Evolutionary conservation across 2,888 invertebrate species (phyloP), one percentile per base, ranked within the genome.

Genomic region (Andrena dorsata): DNA sequence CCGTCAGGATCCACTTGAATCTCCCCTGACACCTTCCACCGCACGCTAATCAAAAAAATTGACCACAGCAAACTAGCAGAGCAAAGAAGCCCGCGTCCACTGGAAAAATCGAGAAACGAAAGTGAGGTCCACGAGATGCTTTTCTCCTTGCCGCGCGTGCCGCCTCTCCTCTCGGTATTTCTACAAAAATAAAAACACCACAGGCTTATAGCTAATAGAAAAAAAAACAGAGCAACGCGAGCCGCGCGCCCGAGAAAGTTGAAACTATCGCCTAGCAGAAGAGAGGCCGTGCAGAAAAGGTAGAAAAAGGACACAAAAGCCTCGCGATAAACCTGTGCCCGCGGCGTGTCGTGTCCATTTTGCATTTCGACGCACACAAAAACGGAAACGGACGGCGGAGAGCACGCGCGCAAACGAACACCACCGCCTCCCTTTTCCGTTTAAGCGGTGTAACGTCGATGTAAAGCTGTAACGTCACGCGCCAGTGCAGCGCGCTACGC

Each of bases 391-490:
- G 69, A 61, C 65, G 69, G 23, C 20, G 30, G 49, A 41, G 75
- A 66, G 51, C n/a, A 49, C 13, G 32, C 61, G 61, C 20, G 32
- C 66, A 60, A 30, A 49, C 61, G 51, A 32, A 41, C 49, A 53
- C 51, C 26, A 26, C 66, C 76, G 32, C 8, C 63, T 53, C 76
- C 76, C 71, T 80, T 80, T 80, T 73, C 82, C 80, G 70, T 76
- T 80, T 75, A 75, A 56, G 53, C 79, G 58, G 71, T 76, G 85
- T 85, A 84, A 85, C 80, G 73, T 82, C 75, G 80, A 72, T 77
- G 86, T 86, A 84, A 86, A 82, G 75, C 78, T 88, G 87, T 86
- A 87, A 84, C 80, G 82, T 80, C 80, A 82, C 80, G 58, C 76
- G 47, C 76, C 69, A 63, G 30, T 76, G 82, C 51, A 75, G 26